Evolutionary conservation across 1,140 invertebrate genomes (phyloP), one percentile per base, ranked within the genome.

Genomic region (Drusus annulatus): DNA sequence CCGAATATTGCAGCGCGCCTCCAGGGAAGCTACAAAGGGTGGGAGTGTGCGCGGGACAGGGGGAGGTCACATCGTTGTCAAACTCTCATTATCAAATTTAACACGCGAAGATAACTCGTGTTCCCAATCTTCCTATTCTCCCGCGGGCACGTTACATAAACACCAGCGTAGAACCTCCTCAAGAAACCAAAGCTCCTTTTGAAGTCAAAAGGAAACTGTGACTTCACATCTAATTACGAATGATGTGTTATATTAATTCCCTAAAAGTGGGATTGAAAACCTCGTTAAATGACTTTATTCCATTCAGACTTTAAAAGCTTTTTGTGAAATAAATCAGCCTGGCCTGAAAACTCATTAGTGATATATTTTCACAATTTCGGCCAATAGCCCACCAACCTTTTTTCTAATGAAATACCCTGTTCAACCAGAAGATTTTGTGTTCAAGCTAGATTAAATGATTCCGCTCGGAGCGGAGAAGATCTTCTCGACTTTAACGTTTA

Each of bases 51-150:
- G 19, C 7, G 4, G 16, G 2, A 5, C 1, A 23, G 58, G n/a
- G 19, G 10, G 19, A 3, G 10, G 19, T 3, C 10, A 19, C 2
- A 10, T 1, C 7, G 2, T 45, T 68, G 63, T 45, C 63, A 36
- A 13, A 68, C 63, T 16, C 28, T 45, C 25, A 68, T 68, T 68
- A 68, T 68, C 63, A 6, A 68, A 68, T 68, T 45, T 45, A 63
- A 28, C 23, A 63, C 60, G 17, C 60, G 10, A 17, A 25, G 60
- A 21, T 63, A 16, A 28, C 60, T 13, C 60, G 23, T 23, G 3
- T 63, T 25, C 23, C 60, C 23, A 10, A 23, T 16, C 15, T 16
- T 5, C 23, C 19, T 8, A 28, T 21, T 21, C 23, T 28, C 21
- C n/a, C 21, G n/a, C 21, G 21, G 21, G 17, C 0, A 23, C 58